Conservation (phyloP, 1,140 invertebrate genomes). For the Ostrea denselamellosa region DNA sequence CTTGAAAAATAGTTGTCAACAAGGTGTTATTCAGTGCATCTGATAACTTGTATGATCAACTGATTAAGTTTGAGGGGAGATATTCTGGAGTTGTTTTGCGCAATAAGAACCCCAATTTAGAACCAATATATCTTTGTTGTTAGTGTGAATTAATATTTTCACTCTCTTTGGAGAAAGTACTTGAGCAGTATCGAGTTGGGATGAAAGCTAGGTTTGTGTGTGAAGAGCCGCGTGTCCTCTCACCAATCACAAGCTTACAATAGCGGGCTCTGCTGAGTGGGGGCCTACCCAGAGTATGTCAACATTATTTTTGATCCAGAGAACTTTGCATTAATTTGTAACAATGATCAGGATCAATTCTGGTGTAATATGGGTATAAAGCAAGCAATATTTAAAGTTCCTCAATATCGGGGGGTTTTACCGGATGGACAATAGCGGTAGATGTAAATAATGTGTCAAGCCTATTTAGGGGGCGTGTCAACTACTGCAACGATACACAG, state of each 20-base stretch:
- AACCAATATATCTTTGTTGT: not conserved
- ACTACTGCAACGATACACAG: not conserved
- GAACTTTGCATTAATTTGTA: constrained; percentile 32
- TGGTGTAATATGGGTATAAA: constrained; percentile 2
- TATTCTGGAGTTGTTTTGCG: not conserved
- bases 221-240: constrained; percentile 4
- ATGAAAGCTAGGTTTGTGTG: constrained; percentile 6
- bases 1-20: not conserved
- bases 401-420: constrained; percentile 19
- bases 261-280: not conserved
- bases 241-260: not conserved
- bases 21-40: not conserved
- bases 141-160: constrained; percentile 25
- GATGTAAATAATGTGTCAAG: constrained; percentile 36
- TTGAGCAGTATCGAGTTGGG: constrained; percentile 24
- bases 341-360: constrained; percentile 35
- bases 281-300: not conserved
- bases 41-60: not conserved
- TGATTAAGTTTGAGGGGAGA: not conserved
- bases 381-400: constrained; percentile 33
- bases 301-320: constrained; percentile 36
- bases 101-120: not conserved
- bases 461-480: not conserved
- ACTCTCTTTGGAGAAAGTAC: constrained; percentile 21
- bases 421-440: not conserved